phyloP scores from a whole-genome alignment of 2,888 invertebrate genomes.

The Diaprepes abbreviatus region DNA sequence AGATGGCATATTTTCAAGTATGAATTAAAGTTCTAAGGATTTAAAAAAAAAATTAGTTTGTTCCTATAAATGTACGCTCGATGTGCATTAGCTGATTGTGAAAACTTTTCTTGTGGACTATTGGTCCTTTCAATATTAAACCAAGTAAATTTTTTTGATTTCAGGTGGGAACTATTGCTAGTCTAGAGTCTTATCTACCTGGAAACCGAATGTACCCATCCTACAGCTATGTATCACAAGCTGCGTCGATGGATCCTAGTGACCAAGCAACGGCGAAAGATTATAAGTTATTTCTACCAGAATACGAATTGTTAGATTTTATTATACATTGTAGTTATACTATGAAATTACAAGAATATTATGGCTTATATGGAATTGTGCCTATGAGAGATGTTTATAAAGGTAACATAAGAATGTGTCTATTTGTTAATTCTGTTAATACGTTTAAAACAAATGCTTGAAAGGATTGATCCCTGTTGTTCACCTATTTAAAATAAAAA shows the following conservation, averaged over 20 bases:
- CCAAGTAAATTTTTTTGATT: background rate
- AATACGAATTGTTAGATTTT: slow-evolving; percentile 52
- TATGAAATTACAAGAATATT: slow-evolving; percentile 45
- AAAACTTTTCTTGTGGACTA: too few species aligned
- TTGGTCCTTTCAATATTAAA: background rate
- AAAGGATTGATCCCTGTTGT: too few species aligned
- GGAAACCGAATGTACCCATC: background rate
- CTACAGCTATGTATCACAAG: background rate
- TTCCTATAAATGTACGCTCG: too few species aligned
- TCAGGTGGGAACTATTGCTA: background rate
- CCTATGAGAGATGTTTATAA: slow-evolving; percentile 54
- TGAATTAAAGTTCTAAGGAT: too few species aligned
- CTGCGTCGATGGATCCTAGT: background rate
- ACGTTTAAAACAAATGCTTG: too few species aligned
- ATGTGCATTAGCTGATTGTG: too few species aligned
- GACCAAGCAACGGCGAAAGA: slow-evolving; percentile 1
- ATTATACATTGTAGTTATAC: slow-evolving; percentile 48
- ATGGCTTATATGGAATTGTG: slow-evolving; percentile 46
- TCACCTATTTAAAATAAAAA: too few species aligned
- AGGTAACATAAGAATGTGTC: too few species aligned
- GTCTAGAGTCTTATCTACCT: background rate
- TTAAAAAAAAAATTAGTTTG: too few species aligned
- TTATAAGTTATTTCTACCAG: slow-evolving; percentile 49
- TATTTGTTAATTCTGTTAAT: too few species aligned
- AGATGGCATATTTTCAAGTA: too few species aligned